Conservation (phyloP, 2,113 vertebrate genomes). For the Ciconia maguari region DNA sequence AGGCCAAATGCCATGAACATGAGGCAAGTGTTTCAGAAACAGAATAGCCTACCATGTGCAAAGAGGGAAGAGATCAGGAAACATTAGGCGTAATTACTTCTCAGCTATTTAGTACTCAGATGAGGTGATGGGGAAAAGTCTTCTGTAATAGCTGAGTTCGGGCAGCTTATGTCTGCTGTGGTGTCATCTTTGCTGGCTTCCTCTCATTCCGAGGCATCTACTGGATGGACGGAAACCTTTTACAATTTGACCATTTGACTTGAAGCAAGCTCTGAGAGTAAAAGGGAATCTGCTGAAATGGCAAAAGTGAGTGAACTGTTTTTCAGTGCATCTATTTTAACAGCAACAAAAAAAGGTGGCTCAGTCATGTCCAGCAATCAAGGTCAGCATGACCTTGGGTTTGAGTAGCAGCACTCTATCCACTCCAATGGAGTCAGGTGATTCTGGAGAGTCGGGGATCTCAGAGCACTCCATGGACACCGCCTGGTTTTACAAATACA, state of each 20-base stretch:
- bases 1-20: slow-evolving; percentile 57
- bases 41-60: slow-evolving; percentile 42
- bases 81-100: slow-evolving; percentile 41
- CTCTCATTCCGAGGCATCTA: not conserved
- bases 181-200: not conserved
- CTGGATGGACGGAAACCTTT: not conserved
- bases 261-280: not conserved
- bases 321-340: slow-evolving; percentile 15
- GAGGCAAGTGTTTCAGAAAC: slow-evolving; percentile 8
- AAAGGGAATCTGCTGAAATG: not conserved
- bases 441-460: not conserved
- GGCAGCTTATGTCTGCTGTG: not conserved
- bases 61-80: slow-evolving; percentile 55
- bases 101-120: slow-evolving; percentile 26
- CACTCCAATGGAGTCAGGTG: not conserved
- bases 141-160: not conserved
- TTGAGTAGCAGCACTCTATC: not conserved
- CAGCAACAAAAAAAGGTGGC: not conserved
- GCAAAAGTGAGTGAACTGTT: not conserved
- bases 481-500: not conserved
- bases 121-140: slow-evolving; percentile 24
- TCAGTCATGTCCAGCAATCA: not conserved
- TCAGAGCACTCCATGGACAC: not conserved
- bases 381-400: slow-evolving; percentile 8
- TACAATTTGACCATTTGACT: slow-evolving; percentile 45